phyloP scores from a whole-genome alignment of 2,797 vertebrate genomes.

The Antrozous pallidus region DNA sequence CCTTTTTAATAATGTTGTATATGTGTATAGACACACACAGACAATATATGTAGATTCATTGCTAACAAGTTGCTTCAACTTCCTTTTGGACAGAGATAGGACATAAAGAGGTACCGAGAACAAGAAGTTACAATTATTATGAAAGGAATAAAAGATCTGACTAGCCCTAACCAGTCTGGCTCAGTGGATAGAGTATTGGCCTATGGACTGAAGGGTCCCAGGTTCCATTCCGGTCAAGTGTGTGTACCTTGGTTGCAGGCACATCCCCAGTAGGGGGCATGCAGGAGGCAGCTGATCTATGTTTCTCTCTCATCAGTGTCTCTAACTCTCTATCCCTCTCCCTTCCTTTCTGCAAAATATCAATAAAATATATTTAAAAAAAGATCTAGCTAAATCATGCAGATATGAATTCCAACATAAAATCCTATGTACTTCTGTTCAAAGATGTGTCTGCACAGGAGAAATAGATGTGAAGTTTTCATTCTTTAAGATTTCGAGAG shows the following conservation, averaged over 20 bases:
- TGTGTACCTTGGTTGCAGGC: too few species aligned
- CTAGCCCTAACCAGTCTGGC: background rate
- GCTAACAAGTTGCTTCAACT: background rate
- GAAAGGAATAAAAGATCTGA: background rate
- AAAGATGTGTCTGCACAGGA: background rate
- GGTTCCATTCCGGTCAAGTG: too few species aligned
- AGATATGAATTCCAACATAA: constrained; percentile 5
- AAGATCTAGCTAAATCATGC: constrained; percentile 5
- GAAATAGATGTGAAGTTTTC: background rate
- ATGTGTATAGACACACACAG: background rate
- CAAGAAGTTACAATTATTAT: background rate
- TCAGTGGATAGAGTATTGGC: too few species aligned
- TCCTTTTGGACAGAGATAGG: background rate
- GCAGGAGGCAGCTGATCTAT: too few species aligned
- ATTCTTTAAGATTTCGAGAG: background rate
- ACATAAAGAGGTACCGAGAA: background rate
- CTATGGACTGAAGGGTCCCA: too few species aligned
- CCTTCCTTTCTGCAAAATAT: too few species aligned
- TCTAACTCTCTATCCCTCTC: too few species aligned
- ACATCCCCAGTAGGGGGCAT: too few species aligned
- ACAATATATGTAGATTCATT: background rate
- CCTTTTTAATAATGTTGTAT: background rate
- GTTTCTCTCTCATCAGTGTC: too few species aligned
- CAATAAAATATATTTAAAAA: background rate
- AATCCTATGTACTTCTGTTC: background rate